Conservation (phyloP, 2,113 vertebrate species). For the Prunella fulvescens region DNA sequence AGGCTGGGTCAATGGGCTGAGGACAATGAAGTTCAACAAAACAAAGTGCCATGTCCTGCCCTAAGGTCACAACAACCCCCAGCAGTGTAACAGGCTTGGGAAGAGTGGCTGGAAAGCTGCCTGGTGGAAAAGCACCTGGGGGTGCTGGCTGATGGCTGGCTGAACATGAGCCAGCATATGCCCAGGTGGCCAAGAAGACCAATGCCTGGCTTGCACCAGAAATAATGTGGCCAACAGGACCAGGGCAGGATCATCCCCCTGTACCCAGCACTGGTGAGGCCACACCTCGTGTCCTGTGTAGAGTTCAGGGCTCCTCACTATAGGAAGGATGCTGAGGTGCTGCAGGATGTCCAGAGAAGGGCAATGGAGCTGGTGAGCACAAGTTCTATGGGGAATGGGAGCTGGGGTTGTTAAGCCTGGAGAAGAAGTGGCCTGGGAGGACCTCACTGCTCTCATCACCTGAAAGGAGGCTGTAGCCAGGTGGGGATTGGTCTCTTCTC, state of each 20-base stretch:
- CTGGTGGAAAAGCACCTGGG: not conserved
- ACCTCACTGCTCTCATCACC: not conserved
- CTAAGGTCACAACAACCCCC: not conserved
- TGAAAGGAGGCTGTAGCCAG: not conserved
- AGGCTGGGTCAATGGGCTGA: not conserved
- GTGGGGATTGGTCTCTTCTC: not conserved
- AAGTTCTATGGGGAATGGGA: not conserved
- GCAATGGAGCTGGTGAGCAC: not conserved
- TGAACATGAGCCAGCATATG: not conserved
- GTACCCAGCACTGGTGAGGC: not conserved
- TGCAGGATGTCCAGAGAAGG: not conserved
- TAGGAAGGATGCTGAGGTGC: not conserved
- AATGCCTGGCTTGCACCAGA: not conserved
- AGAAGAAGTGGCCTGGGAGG: not conserved
- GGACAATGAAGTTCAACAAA: not conserved
- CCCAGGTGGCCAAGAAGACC: not conserved
- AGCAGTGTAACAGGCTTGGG: not conserved
- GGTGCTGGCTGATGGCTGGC: not conserved
- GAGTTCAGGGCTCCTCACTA: not conserved
- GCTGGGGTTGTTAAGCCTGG: not conserved
- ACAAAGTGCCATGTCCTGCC: not conserved
- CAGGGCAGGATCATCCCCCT: not conserved
- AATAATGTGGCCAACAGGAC: not conserved
- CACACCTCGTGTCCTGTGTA: rapidly evolving
- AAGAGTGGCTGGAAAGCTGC: not conserved